These are phyloP conservation scores for Torymus tubicola DNA, from an alignment of 2,888 invertebrate genomes.

Conservation along the genomic window DNA sequence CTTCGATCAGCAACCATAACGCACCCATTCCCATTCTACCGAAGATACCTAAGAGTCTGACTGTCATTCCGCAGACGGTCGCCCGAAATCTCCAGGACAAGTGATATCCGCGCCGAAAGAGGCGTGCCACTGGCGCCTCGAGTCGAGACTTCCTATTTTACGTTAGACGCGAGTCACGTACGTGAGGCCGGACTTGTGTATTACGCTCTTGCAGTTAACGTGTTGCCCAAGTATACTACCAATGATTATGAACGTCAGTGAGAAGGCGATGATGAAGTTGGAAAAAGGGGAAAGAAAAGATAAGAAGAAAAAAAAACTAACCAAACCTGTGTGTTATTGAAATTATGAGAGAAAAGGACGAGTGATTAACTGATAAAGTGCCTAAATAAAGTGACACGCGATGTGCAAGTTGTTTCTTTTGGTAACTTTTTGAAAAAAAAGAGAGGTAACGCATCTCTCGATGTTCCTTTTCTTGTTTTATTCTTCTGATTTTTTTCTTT, in stretches of 20 bases:
- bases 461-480: slow-evolving; percentile 37
- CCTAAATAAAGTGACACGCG: slow-evolving; percentile 64
- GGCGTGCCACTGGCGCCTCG: slow-evolving; percentile 39
- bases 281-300: slow-evolving; percentile 5
- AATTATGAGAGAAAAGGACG: slow-evolving; percentile 31
- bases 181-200: neutral
- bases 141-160: slow-evolving; percentile 40
- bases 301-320: slow-evolving; percentile 33
- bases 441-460: slow-evolving; percentile 30
- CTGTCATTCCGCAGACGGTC: slow-evolving; percentile 86
- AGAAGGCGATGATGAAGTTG: neutral
- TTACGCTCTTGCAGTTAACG: slow-evolving; percentile 7
- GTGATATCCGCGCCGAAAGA: slow-evolving; percentile 61
- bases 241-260: neutral
- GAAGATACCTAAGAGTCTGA: slow-evolving; percentile 88
- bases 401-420: slow-evolving; percentile 33
- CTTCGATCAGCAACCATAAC: slow-evolving; percentile 56
- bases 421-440: slow-evolving; percentile 44
- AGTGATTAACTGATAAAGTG: slow-evolving; percentile 65
- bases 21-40: slow-evolving; percentile 80
- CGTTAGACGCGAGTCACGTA: neutral
- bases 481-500: slow-evolving; percentile 7
- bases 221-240: neutral
- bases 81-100: slow-evolving; percentile 69
- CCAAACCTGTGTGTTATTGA: slow-evolving; percentile 52